These are phyloP conservation scores for Chromis chromis DNA, from an alignment of 2,797 vertebrate genomes.

Conservation along the genomic window DNA sequence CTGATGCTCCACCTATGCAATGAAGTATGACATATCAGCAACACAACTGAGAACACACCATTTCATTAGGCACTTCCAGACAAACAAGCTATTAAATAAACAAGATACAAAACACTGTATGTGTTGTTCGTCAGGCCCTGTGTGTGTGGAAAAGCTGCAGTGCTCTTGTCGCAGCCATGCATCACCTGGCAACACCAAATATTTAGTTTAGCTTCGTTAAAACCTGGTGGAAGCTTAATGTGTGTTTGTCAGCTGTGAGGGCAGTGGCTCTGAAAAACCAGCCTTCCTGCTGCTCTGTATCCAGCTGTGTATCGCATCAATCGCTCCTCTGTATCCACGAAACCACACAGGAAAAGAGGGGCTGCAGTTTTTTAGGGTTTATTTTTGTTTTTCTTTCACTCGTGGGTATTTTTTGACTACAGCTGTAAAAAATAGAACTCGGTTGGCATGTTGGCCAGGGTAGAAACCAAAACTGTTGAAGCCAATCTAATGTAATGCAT, in stretches of 20 bases:
- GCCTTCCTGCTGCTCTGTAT: conserved; percentile 46
- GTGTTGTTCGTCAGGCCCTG: conserved; percentile 30
- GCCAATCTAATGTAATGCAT: background rate
- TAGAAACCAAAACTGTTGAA: background rate
- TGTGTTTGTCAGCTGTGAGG: conserved; percentile 28
- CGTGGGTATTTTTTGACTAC: conserved; percentile 44
- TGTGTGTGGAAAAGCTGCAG: conserved; percentile 10
- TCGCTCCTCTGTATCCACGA: conserved; percentile 35
- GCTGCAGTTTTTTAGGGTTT: conserved; percentile 31
- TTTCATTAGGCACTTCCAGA: background rate
- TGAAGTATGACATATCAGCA: too few species aligned
- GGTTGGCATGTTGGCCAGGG: conserved; percentile 15
- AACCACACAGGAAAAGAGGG: conserved; percentile 45
- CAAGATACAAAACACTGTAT: background rate
- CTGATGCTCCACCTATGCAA: too few species aligned
- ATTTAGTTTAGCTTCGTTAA: conserved; percentile 44
- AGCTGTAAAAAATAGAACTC: conserved; percentile 45
- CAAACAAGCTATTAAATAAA: conserved; percentile 18
- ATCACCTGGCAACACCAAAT: conserved; percentile 44
- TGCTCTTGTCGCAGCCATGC: conserved; percentile 26
- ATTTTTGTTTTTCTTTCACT: conserved; percentile 63
- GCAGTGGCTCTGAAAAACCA: conserved; percentile 28
- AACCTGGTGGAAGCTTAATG: conserved; percentile 14
- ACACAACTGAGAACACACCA: background rate
- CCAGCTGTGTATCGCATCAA: conserved; percentile 40